phyloP scores from a whole-genome alignment of 2,113 vertebrate genomes.

The Percopsis transmontana region DNA sequence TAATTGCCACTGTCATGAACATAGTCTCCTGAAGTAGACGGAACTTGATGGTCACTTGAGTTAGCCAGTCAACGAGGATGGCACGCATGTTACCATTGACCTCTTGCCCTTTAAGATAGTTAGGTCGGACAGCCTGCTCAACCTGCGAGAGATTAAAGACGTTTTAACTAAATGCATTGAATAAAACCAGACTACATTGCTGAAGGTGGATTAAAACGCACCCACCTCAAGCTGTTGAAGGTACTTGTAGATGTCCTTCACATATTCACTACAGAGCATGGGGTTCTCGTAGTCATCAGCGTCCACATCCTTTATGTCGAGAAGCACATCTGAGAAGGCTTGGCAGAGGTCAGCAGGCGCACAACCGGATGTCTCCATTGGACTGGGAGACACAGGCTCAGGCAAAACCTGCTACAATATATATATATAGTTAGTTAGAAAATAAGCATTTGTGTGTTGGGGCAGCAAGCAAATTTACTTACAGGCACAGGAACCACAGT shows the following conservation, averaged over 20 bases:
- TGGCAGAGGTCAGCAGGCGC: conserved; percentile 74
- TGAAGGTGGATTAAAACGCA: not conserved
- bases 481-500: conserved; percentile 50
- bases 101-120: conserved; percentile 79
- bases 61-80: conserved; percentile 88
- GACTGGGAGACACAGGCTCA: conserved; percentile 64
- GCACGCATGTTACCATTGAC: conserved; percentile 85
- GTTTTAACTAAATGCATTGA: not conserved
- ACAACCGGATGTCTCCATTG: conserved; percentile 78
- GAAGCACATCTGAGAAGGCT: conserved; percentile 82
- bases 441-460: not conserved
- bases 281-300: conserved; percentile 78
- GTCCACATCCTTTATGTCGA: conserved; percentile 80
- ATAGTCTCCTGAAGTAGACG: conserved; percentile 85
- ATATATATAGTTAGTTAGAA: not conserved
- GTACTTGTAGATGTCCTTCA: conserved; percentile 88
- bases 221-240: conserved; percentile 82
- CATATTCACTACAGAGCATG: conserved; percentile 83
- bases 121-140: conserved; percentile 75
- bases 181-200: no score
- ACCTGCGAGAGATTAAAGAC: conserved; percentile 53
- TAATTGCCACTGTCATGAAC: conserved; percentile 87
- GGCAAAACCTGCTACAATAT: conserved; percentile 46
- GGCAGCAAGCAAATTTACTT: conserved; percentile 6
- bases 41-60: conserved; percentile 85